A percentile compares a stretch with the other conserved stretches of the same genome.
Conservation (phyloP, 2,888 invertebrate species). For the Pammene aurita region DNA sequence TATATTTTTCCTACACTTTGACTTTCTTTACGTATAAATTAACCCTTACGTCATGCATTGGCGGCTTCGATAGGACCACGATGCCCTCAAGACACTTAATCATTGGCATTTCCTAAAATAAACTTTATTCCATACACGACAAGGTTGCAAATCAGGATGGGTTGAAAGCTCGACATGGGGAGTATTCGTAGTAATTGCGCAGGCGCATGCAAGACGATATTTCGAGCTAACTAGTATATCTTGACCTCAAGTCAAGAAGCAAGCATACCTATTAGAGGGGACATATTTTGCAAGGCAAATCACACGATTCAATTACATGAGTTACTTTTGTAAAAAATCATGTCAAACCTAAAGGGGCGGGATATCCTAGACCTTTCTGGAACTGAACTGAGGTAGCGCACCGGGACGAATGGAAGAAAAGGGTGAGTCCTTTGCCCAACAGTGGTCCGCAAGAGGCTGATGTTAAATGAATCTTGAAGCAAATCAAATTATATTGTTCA, state of each 20-base stretch:
- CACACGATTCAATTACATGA: too few species aligned
- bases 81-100: neutral
- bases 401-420: too few species aligned
- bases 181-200: neutral
- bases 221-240: neutral
- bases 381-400: too few species aligned
- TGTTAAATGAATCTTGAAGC: too few species aligned
- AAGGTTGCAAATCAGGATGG: neutral
- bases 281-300: neutral
- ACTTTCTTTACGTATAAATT: constrained; percentile 1
- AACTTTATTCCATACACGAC: constrained; percentile 5
- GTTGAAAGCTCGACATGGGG: neutral
- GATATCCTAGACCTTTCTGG: too few species aligned
- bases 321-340: too few species aligned
- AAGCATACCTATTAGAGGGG: too few species aligned
- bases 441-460: too few species aligned
- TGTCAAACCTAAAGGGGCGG: too few species aligned
- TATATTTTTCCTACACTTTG: neutral
- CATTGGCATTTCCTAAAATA: neutral
- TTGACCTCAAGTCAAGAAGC: neutral
- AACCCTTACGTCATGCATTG: constrained; percentile 23
- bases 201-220: neutral
- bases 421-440: too few species aligned
- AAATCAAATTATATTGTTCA: too few species aligned
- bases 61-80: neutral